Base-by-base conservation (phyloP, 2,888 invertebrate genomes). In the Agrochola lota region DNA sequence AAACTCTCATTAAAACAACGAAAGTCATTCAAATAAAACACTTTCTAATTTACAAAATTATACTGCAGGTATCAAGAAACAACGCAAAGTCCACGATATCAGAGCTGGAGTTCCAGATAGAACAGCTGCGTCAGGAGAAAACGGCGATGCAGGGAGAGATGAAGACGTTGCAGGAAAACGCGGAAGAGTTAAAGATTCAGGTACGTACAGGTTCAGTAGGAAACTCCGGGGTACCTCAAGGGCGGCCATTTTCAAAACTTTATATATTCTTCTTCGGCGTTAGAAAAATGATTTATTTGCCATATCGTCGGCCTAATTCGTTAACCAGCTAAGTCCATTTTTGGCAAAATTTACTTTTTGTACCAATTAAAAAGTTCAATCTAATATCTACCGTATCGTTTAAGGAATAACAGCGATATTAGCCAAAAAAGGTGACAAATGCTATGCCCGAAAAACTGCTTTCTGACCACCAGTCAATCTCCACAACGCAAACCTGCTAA, bases 71-170 rank as follows among this genome's bases (percentile, higher is more conserved):
- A 63, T 98, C 98, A 0, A 97, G 98, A 84, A 99, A 98, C 91
- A 99, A 98, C 92, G 98, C 99, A n/a, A 99, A 98, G 93, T 98
- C 98, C 40, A 98, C 98, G 12, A 97, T 98, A 85, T 98, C 98
- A 1, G 98, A 99, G 91, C 95, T 99, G 88, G 98, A 99, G 92
- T 98, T 98, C 93, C 98, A 98, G 84, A 95, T 98, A 71, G 98
- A 98, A 87, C 98, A 98, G 89, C 91, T 98, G 86, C 97, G 98
- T 26, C 97, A 97, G 62, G 99, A 99, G 89, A 98, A 98, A 88
- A 94, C 97, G 0, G 97, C 98, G 40, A 94, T 98, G 71, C 97
- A 97, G 84, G 97, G 97, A 6, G 98, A 99, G 89, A 94, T 98
- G 80, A 98, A 98, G 89, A 97, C 97, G 0, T 94, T 98, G 63